phyloP scores from a whole-genome alignment of 2,888 invertebrate genomes.

The Electrophaes corylata region DNA sequence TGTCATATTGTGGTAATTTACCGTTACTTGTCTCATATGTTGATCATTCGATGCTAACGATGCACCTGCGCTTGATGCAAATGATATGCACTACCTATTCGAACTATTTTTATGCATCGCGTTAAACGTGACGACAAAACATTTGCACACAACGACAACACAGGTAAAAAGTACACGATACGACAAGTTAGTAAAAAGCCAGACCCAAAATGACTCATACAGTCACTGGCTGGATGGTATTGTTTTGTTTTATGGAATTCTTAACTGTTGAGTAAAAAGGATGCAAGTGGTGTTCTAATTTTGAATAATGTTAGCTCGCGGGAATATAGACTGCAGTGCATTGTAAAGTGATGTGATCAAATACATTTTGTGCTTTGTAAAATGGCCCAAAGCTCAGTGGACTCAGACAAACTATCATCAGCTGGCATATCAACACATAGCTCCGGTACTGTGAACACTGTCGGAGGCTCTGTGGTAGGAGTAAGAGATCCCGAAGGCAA shows the following conservation, averaged over 20 bases:
- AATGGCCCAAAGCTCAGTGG: slow-evolving; percentile 78
- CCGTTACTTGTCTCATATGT: slow-evolving; percentile 65
- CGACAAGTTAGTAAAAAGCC: slow-evolving; percentile 58
- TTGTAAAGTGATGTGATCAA: slow-evolving; percentile 33
- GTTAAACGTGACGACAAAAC: slow-evolving; percentile 50
- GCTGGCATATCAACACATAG: slow-evolving; percentile 80
- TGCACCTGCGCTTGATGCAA: slow-evolving; percentile 78
- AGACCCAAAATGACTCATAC: slow-evolving; percentile 78
- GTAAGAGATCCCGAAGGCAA: slow-evolving; percentile 72
- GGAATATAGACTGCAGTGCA: slow-evolving; percentile 38
- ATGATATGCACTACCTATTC: slow-evolving; percentile 53
- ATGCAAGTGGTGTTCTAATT: slow-evolving; percentile 41
- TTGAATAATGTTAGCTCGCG: slow-evolving; percentile 38
- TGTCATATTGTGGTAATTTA: slow-evolving; percentile 63
- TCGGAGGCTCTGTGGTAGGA: slow-evolving; percentile 77
- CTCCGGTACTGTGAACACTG: slow-evolving; percentile 76
- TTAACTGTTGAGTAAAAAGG: slow-evolving; percentile 66
- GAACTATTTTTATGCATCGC: background rate
- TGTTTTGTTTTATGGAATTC: slow-evolving; percentile 77
- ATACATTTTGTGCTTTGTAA: slow-evolving; percentile 31
- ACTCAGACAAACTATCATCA: slow-evolving; percentile 78
- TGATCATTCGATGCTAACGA: slow-evolving; percentile 70
- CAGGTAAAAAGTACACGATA: slow-evolving; percentile 52
- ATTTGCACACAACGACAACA: background rate
- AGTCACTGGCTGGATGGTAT: slow-evolving; percentile 65